Conservation (phyloP, 2,113 vertebrate genomes). For the Pangasianodon hypophthalmus region DNA sequence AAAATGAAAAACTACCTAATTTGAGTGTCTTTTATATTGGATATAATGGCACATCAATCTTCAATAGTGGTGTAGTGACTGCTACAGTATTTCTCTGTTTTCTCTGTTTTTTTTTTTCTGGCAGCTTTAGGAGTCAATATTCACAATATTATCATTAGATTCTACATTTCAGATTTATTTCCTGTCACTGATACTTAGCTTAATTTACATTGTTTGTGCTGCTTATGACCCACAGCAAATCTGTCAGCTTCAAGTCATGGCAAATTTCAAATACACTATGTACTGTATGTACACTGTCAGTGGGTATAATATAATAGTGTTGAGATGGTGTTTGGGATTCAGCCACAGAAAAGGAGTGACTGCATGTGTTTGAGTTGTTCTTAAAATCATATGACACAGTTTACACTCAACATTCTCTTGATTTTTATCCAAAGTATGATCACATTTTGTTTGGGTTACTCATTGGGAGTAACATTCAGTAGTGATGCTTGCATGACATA, state of each 20-base stretch:
- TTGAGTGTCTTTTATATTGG: not conserved
- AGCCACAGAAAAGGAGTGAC: not conserved
- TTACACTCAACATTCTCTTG: too few relatives aligned
- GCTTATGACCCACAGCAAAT: not conserved
- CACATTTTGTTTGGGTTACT: not conserved
- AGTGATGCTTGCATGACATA: not conserved
- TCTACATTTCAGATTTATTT: not conserved
- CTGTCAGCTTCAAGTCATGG: not conserved
- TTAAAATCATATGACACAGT: not conserved
- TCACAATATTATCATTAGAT: not conserved
- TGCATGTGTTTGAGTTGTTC: too few relatives aligned
- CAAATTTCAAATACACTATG: not conserved
- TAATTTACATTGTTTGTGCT: not conserved
- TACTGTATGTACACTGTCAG: not conserved
- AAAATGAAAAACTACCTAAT: not conserved
- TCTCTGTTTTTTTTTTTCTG: too few relatives aligned
- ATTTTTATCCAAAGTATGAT: not conserved
- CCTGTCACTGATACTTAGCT: not conserved
- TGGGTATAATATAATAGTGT: not conserved
- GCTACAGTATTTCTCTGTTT: not conserved
- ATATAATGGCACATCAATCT: not conserved
- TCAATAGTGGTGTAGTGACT: not conserved
- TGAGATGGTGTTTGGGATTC: not conserved
- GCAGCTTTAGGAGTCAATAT: not conserved
- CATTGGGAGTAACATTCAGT: not conserved